Conservation (phyloP, 2,113 vertebrate genomes). For the Sebastes fasciatus region DNA sequence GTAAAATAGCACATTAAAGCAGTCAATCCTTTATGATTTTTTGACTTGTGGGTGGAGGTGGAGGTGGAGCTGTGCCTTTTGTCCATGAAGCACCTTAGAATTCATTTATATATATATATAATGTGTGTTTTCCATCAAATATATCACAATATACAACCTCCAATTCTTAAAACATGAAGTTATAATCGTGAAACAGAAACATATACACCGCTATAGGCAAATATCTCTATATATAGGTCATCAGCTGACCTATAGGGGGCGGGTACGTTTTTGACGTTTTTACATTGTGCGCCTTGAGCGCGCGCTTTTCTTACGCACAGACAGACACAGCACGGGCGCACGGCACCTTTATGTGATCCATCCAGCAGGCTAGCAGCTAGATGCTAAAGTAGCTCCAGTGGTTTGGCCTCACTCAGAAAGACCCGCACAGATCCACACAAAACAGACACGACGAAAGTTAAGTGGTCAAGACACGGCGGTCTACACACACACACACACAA, state of each 20-base stretch:
- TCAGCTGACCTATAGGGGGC: slow-evolving; percentile 67
- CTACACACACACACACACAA: background rate
- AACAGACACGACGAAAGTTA: background rate
- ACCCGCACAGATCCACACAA: background rate
- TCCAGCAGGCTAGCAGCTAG: slow-evolving; percentile 28
- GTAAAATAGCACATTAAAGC: background rate
- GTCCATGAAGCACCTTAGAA: no score
- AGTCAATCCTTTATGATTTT: background rate
- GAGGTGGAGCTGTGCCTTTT: background rate
- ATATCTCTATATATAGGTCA: slow-evolving; percentile 42
- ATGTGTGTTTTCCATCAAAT: no score
- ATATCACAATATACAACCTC: no score
- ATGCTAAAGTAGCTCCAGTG: slow-evolving; percentile 66
- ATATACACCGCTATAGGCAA: no score
- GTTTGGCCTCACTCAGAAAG: slow-evolving; percentile 5
- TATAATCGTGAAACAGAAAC: no score
- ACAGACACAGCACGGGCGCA: slow-evolving; percentile 18
- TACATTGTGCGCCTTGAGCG: slow-evolving; percentile 70
- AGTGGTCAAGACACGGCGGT: background rate
- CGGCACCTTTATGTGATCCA: slow-evolving; percentile 53
- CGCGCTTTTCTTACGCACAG: slow-evolving; percentile 78
- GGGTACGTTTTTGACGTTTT: slow-evolving; percentile 35
- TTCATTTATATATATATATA: no score
- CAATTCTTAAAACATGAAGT: no score
- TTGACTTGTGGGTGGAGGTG: slow-evolving; percentile 5